These are phyloP conservation scores for Australoheros facetus DNA, from an alignment of 2,797 vertebrate genomes.

Conservation along the genomic window DNA sequence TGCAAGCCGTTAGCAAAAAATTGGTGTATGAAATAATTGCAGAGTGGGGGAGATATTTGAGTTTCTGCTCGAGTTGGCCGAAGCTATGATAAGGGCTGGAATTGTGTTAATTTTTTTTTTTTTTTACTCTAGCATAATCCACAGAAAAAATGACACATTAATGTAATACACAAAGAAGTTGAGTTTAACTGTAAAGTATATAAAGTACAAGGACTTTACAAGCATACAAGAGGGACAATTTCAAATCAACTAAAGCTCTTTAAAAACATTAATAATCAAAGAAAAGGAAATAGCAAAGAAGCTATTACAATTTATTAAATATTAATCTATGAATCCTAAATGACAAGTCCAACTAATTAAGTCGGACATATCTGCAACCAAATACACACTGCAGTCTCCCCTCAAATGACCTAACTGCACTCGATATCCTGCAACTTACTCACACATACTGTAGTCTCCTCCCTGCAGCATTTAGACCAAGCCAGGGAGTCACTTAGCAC, in stretches of 20 bases:
- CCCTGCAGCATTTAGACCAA: conserved; percentile 50
- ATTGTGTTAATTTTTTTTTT: neutral
- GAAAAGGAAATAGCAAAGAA: neutral
- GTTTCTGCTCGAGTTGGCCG: conserved; percentile 46
- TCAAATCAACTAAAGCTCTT: conserved; percentile 11
- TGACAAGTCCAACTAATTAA: neutral
- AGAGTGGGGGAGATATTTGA: conserved; percentile 31
- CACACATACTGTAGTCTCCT: conserved; percentile 14
- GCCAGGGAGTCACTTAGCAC: conserved; percentile 54
- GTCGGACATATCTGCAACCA: neutral
- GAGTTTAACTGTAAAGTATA: conserved; percentile 37
- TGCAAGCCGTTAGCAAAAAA: conserved; percentile 30
- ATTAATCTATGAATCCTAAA: conserved; percentile 5
- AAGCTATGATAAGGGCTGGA: conserved; percentile 37
- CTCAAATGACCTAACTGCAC: conserved; percentile 32
- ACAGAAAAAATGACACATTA: conserved; percentile 29
- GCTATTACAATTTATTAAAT: neutral
- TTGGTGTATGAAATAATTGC: conserved; percentile 34
- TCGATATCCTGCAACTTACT: neutral
- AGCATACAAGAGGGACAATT: neutral
- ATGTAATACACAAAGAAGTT: conserved; percentile 38
- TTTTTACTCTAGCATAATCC: conserved; percentile 17
- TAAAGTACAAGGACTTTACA: conserved; percentile 11
- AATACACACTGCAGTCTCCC: neutral
- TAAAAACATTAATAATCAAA: conserved; percentile 15